Base-by-base conservation (phyloP, 2,113 vertebrate genomes). In the Saccopteryx leptura region DNA sequence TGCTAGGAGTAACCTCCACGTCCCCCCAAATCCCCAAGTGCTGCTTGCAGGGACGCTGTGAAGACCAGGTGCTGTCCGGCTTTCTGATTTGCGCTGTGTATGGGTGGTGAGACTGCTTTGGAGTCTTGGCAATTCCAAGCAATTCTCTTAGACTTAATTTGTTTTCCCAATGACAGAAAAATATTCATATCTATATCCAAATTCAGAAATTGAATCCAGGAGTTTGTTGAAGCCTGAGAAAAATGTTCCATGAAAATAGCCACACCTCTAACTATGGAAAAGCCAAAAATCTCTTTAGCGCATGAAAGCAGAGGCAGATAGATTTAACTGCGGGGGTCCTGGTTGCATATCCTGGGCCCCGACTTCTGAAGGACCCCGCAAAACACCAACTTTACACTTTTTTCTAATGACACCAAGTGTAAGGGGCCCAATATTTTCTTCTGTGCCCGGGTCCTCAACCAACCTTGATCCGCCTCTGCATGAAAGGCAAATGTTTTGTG, bases 111-210 rank as follows among this genome's bases (percentile, higher is more conserved):
- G 89, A 92, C 95, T 97, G 74, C 74, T 94, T 84, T n/a, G 85
- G 90, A 80, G 58, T 28, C n/a, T 87, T 68, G 61, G 63, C 69
- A 68, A 93, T 33, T 88, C 71, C 17, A 76, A 84, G 18, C 23
- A 72, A 92, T 72, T 95, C 33, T 90, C 69, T 83, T 39, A 83
- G 66, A 80, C 66, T 96, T 91, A 52, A 87, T 96, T 93, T 93
- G 50, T 90, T 96, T 98, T 92, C 93, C 82, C 75, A 92, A 88
- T 54, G 90, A 86, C 88, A 74, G 31, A 81, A 97, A 96, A 96
- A 89, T 84, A 86, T 90, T 96, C 79, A 71, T 9, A 90, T 97
- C 56, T 28, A 91, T 92, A 26, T 71, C 82, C 94, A 86, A 76
- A 95, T 85, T 93, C 63, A 79, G 11, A 96, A 15, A 94, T 9